Evolutionary conservation across 2,113 vertebrate genomes (phyloP).

Genomic region (Apodemus speciosus): DNA sequence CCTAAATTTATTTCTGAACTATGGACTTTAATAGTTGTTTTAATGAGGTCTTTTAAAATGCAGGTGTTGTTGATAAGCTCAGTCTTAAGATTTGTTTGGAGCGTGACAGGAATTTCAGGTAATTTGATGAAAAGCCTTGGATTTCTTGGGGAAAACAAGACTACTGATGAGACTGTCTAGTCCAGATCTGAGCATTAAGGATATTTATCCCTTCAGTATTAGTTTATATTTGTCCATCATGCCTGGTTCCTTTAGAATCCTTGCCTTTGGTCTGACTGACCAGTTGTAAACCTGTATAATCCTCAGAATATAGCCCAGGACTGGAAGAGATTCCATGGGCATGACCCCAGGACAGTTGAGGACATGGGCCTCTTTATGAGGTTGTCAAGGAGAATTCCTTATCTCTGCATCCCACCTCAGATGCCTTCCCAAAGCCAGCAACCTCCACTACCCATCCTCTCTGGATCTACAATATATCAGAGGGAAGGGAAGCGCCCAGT

Average conservation of each 20-base stretch:
- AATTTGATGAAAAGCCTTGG: slow-evolving; percentile 43
- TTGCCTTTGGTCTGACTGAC: neutral
- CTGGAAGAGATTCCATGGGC: neutral
- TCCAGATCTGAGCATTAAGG: neutral
- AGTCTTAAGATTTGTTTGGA: neutral
- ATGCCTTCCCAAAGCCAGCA: neutral
- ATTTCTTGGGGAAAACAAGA: neutral
- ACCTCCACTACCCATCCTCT: accelerated
- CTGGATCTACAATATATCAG: accelerated
- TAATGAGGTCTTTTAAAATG: slow-evolving; percentile 58
- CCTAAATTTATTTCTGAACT: slow-evolving; percentile 72
- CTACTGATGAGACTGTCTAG: slow-evolving; percentile 7
- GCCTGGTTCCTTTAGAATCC: neutral
- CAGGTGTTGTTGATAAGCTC: slow-evolving; percentile 34
- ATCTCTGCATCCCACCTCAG: neutral
- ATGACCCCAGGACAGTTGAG: neutral
- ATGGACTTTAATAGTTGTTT: slow-evolving; percentile 37
- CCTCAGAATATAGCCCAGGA: neutral
- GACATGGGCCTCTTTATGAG: accelerated
- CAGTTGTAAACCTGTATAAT: neutral
- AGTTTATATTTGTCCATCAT: neutral
- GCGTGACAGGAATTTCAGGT: slow-evolving; percentile 20
- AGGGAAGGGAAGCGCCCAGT: accelerated
- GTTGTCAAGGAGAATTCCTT: neutral
- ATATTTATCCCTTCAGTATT: neutral